Evolutionary conservation across 1,140 invertebrate species (phyloP).

Genomic region (Leucophenga varia): DNA sequence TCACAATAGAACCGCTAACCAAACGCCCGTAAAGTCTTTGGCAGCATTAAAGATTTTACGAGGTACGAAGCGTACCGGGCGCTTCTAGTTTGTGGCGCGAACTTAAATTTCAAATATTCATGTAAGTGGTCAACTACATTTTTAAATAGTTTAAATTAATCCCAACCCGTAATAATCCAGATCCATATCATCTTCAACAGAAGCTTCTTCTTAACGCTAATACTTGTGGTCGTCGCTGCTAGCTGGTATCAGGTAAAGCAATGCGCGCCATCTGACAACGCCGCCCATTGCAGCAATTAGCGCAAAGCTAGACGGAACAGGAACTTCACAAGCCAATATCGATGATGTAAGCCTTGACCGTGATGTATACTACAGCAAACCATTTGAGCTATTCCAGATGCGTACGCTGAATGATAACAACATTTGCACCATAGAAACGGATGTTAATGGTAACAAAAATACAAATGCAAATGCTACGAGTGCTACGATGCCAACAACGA

Average conservation of each 20-base stretch:
- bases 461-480: slow-evolving; percentile 3
- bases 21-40: no score
- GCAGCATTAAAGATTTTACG: slow-evolving; percentile 59
- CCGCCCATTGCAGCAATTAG: slow-evolving; percentile 43
- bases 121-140: slow-evolving; percentile 60
- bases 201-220: slow-evolving; percentile 41
- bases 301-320: slow-evolving; percentile 43
- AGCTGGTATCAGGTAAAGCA: slow-evolving; percentile 41
- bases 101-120: slow-evolving; percentile 70
- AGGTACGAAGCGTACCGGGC: slow-evolving; percentile 71
- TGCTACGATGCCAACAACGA: neutral
- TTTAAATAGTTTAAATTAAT: no score
- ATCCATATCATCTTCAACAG: no score
- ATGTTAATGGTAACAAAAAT: slow-evolving; percentile 32
- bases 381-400: slow-evolving; percentile 53
- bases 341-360: no score
- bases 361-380: slow-evolving; percentile 45
- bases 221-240: slow-evolving; percentile 42
- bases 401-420: slow-evolving; percentile 32
- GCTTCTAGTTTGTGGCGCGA: slow-evolving; percentile 68
- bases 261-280: slow-evolving; percentile 26
- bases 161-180: no score
- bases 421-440: slow-evolving; percentile 24
- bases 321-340: no score
- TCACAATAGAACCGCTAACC: no score